Base-by-base conservation (phyloP, 1,140 invertebrate species). In the Drosophila nebulosa region DNA sequence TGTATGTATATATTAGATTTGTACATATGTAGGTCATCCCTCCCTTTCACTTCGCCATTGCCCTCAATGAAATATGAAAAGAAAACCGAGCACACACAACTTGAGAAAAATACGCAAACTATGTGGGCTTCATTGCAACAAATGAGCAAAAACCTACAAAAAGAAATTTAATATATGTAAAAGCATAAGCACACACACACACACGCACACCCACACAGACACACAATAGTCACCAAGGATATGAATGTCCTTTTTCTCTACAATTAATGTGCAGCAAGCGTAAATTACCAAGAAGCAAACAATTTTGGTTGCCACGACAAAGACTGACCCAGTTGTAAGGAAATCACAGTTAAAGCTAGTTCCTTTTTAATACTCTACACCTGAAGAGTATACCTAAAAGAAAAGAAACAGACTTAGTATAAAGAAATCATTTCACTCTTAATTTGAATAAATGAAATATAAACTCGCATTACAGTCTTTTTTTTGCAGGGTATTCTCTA, bases 251-350 rank as follows among this genome's bases (percentile, higher is more conserved):
- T 68, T 77, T 59, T 80, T 85, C 65, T 67, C 69, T 71, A 67
- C 74, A 86, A 88, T 88, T 89, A 88, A 89, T 88, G 83, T 88
- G 83, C 83, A 88, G 52, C 64, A 62, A 88, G 83, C 83, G 84
- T 88, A 69, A 88, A 89, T 83, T 73, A 81, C 72, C 78, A 78
- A 67, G 58, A 61, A 60, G 61, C 30, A 53, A 42, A 53, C 6
- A 35, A 36, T 65, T 64, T 56, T 61, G 68, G 80, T 83, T 84
- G 71, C 79, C 62, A 61, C 42, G 70, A 59, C 60, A 22, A 55
- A 63, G 35, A 35, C 63, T 86, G 81, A 88, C 78, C 83, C 83
- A 86, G 66, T 80, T 85, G 67, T 53, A 24, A 35, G 67, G 58
- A 74, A 81, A 74, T 53, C 56, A 50, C 76, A 79, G 72, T 69